Base-by-base conservation (phyloP, 2,797 vertebrate species). In the Merluccius polli region DNA sequence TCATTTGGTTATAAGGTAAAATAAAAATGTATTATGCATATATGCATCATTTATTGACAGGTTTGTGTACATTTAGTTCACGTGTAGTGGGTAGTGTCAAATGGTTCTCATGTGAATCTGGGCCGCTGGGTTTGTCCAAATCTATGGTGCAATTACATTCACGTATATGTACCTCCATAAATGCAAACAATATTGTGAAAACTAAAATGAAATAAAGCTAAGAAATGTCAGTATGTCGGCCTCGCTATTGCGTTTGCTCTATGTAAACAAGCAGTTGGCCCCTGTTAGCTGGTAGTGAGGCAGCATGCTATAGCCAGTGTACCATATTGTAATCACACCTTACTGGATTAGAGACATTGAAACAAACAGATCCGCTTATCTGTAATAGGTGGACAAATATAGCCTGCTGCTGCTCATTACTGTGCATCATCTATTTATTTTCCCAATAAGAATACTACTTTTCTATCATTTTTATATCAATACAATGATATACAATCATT, bases 311-410 rank as follows among this genome's bases (percentile, higher is more conserved):
- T 73, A 35, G 35, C 11, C 16, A 33, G 8, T 13, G 38, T 4
- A 59, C 21, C 31, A 41, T 41, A 8, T 68, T 12, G 32, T 77
- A 77, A 73, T 69, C 69, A 30, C 70, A 72, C 44, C 70, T 77
- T 33, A 38, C 73, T 71, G 73, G 76, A 73, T 77, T 73, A 77
- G 63, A 29, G 32, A 30, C 32, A 72, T 63, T 32, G 44, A 77
- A 72, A 72, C 32, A 72, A 71, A 31, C 6, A 59, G 76, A n/a
- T 52, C 65, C 44, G 21, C 29, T 69, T 78, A 41, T 70, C 12
- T 6, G 29, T 9, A 73, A 27, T 31, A 11, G 12, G 70, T 27
- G 36, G 29, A 29, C 65, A 9, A 72, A 18, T 63, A 71, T 33
- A 52, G 44, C 18, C 71, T 11, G 5, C 30, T 74, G 1, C 29